Evolutionary conservation across 2,797 vertebrate species (phyloP).

Genomic region (Sarcophilus harrisii): DNA sequence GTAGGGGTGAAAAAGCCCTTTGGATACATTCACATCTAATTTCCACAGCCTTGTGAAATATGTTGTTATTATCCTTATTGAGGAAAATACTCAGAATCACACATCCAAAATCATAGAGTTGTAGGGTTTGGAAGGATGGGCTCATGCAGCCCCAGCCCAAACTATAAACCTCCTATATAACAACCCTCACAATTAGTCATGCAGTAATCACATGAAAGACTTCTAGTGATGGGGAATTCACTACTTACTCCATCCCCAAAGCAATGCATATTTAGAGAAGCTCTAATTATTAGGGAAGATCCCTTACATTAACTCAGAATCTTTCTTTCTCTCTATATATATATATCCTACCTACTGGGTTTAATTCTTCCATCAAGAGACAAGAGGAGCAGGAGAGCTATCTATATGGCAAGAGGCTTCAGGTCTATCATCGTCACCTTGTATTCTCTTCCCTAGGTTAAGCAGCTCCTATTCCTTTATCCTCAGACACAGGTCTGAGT

Average conservation of each 20-base stretch:
- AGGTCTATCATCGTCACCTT: background rate
- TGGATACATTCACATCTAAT: background rate
- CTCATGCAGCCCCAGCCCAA: background rate
- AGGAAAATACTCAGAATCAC: background rate
- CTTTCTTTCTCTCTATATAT: background rate
- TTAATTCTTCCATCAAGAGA: background rate
- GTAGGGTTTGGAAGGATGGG: background rate
- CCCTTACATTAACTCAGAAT: background rate
- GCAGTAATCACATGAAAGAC: background rate
- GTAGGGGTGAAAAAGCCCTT: background rate
- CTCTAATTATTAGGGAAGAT: background rate
- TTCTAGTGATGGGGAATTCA: background rate
- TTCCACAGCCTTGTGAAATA: background rate
- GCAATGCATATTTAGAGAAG: background rate
- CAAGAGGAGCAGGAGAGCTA: background rate
- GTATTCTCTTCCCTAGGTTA: background rate
- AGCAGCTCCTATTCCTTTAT: background rate
- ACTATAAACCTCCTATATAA: background rate
- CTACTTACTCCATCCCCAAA: background rate
- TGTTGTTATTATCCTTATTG: background rate
- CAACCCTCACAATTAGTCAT: background rate
- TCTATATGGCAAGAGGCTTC: background rate
- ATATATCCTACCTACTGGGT: background rate
- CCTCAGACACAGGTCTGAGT: background rate
- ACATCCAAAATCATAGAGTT: background rate